Base-by-base conservation (phyloP, 1,140 invertebrate species). In the Cataglyphis hispanica region DNA sequence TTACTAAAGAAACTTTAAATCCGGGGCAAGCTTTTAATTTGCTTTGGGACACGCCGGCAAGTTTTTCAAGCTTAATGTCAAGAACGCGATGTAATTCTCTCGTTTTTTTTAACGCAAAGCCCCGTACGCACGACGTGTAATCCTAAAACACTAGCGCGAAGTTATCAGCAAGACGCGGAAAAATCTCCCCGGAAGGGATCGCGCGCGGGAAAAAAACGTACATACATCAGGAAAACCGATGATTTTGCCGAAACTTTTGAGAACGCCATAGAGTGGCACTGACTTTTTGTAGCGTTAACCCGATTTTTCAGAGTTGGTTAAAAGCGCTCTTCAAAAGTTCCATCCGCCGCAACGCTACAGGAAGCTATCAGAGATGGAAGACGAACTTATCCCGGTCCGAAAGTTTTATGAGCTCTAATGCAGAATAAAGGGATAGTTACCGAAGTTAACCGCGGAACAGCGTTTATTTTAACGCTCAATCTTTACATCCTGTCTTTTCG, bases 381-480 rank as follows among this genome's bases (percentile, higher is more conserved):
- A 72, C 67, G 67, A 83, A 83, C 40, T 83, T 72, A 3, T 37
- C 25, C 64, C 50, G 25, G 34, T 19, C 27, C 78, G 67, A 74
- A 83, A 74, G 67, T 74, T 83, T 74, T 72, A 74, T 83, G 67
- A 83, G 78, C 46, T 72, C 78, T 83, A 83, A 83, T 83, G 67
- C 40, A 60, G 78, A 83, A 74, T 83, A 83, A 83, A 83, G 78
- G 67, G 78, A 83, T 74, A 83, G 78, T 83, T 83, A 61, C 34
- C 10, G 22, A 74, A 83, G 78, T 83, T 83, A 83, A 60, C 78
- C 40, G 53, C 53, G 37, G 37, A 60, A 22, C 67, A 72, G 60
- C 78, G 78, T 83, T 83, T 83, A 83, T 83, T 74, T 83, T 83
- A 72, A 83, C 67, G 78, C 78, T 74, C 78, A 74, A 83, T 83